Evolutionary conservation across 2,888 invertebrate genomes (phyloP), one percentile per base, ranked within the genome.

Genomic region (Boloria euphrosyne): DNA sequence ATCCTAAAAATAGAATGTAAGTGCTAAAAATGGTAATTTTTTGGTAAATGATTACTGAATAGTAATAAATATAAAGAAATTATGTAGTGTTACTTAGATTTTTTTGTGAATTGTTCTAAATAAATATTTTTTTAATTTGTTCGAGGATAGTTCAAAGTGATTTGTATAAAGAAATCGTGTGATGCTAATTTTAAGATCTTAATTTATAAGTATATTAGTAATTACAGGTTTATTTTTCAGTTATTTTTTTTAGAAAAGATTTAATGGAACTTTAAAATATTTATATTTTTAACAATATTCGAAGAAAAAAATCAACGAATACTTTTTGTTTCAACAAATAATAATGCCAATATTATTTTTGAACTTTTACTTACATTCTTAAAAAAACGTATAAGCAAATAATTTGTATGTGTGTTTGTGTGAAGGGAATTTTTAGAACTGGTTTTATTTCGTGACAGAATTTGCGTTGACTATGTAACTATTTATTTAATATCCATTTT

Each of bases 111-210:
- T 31, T 31, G 31, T 38, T 38, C 31, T 22, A 38, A 38, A 38
- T 38, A 38, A 49, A 59, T 49, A 31, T 59, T 31, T 31, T 57
- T 43, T 47, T 59, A 47, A 47, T 13, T n/a, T 58, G 13, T 44
- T 31, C 14, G 27, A 49, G 2, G 13, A 27, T 7, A 47, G 13
- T n/a, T 47, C 5, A n/a, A n/a, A 13, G 38, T 22, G 17, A 59
- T 49, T 59, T 59, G 59, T 59, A 51, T 57, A 63, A 57, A 57
- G 27, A 57, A 49, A 63, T 17, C 27, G 63, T 64, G 63, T 64
- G 63, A 64, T 64, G 57, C 22, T 64, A 66, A 14, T 61, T 63
- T 62, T 58, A 58, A 62, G 44, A 43, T 55, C 13, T 6, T 50
- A 18, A 51, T 57, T 55, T 50, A 63, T 38, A 43, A 57, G 50